Conservation (phyloP, 2,888 invertebrate genomes). For the Dryomyza anilis region DNA sequence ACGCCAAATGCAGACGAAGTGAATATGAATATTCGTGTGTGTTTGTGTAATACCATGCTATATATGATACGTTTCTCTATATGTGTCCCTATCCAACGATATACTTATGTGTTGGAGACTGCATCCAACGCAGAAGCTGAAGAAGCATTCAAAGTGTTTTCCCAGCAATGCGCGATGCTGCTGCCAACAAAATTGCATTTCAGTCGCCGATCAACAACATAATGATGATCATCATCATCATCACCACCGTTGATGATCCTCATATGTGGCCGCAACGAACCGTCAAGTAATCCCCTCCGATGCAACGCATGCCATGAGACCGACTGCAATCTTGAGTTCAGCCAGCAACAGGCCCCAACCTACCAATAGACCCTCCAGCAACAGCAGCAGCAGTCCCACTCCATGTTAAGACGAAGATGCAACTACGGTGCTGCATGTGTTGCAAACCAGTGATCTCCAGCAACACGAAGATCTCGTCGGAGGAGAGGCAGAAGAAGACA, state of each 20-base stretch:
- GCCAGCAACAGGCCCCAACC: slow-evolving; percentile 10
- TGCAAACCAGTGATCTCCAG: too few relatives aligned
- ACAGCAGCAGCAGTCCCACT: background rate
- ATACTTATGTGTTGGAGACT: too few relatives aligned
- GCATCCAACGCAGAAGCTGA: slow-evolving; percentile 29
- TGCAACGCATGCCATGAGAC: slow-evolving; percentile 24
- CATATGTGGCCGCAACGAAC: slow-evolving; percentile 10
- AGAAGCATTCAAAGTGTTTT: slow-evolving; percentile 47
- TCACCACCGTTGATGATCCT: background rate
- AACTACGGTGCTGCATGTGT: too few relatives aligned
- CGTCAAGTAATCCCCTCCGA: slow-evolving; percentile 13
- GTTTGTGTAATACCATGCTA: background rate
- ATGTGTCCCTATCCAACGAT: too few relatives aligned
- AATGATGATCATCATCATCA: background rate
- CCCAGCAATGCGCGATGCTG: slow-evolving; percentile 36
- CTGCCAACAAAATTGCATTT: slow-evolving; percentile 32
- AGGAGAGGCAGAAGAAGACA: slow-evolving; percentile 5
- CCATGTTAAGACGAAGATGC: too few relatives aligned
- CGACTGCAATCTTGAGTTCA: slow-evolving; percentile 32
- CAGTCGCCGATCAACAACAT: slow-evolving; percentile 28
- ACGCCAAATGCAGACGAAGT: slow-evolving; percentile 16
- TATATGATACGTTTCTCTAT: background rate
- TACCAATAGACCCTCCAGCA: background rate
- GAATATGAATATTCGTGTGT: background rate
- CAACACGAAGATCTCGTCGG: too few relatives aligned